phyloP scores from a whole-genome alignment of 2,797 vertebrate genomes.

The Arremon aurantiirostris region DNA sequence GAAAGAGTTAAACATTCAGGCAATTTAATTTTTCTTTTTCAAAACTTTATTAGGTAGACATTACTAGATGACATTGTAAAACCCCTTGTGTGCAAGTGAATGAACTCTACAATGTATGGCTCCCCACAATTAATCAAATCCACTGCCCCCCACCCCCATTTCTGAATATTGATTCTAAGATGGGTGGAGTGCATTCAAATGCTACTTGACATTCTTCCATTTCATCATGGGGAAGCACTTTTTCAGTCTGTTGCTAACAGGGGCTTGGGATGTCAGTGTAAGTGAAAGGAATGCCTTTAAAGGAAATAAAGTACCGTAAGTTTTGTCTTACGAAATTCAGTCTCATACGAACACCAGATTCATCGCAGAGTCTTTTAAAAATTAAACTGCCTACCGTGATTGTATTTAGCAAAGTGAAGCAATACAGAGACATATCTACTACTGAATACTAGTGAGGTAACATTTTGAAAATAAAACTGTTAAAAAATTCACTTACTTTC shows the following conservation, averaged over 20 bases:
- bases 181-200: not conserved
- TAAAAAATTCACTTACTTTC: slow-evolving; percentile 67
- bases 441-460: slow-evolving; percentile 72
- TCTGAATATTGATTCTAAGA: not conserved
- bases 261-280: not conserved
- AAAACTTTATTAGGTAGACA: slow-evolving; percentile 72
- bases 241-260: slow-evolving; percentile 12
- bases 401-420: slow-evolving; percentile 56
- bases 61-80: slow-evolving; percentile 45
- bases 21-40: slow-evolving; percentile 52
- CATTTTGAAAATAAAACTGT: slow-evolving; percentile 66
- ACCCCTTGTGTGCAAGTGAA: slow-evolving; percentile 45
- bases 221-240: not conserved
- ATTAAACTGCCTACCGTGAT: slow-evolving; percentile 46
- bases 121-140: not conserved
- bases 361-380: slow-evolving; percentile 4
- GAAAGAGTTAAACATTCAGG: slow-evolving; percentile 23
- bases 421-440: slow-evolving; percentile 37
- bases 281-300: slow-evolving; percentile 45
- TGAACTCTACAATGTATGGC: not conserved
- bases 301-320: slow-evolving; percentile 10
- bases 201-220: not conserved
- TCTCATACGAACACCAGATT: not conserved
- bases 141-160: not conserved
- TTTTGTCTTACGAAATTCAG: slow-evolving; percentile 25